phyloP scores from a whole-genome alignment of 1,140 invertebrate genomes.

The Drosophila malerkotliana region DNA sequence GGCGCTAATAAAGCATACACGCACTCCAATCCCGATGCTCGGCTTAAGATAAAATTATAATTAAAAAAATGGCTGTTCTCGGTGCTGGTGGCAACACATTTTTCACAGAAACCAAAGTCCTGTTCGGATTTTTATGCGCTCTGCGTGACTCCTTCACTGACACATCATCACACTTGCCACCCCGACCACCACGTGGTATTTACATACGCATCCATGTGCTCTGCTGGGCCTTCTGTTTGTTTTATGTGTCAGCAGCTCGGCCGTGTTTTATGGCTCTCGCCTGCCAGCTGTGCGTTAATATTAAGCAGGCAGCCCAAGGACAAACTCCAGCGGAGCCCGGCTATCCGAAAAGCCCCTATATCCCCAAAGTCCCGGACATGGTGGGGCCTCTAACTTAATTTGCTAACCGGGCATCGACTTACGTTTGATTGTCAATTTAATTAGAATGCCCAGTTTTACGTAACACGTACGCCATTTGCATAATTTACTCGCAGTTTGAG shows the following conservation, averaged over 20 bases:
- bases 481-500: conserved; percentile 31
- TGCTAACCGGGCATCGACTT: conserved; percentile 31
- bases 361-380: conserved; percentile 13
- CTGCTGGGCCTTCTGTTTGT: conserved; percentile 15
- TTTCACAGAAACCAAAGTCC: conserved; percentile 58
- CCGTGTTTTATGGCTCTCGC: conserved; percentile 60
- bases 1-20: conserved; percentile 62
- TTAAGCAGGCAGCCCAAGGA: conserved; percentile 41
- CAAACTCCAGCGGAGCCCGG: conserved; percentile 3
- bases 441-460: conserved; percentile 41
- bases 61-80: conserved; percentile 70
- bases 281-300: conserved; percentile 57
- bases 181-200: background rate
- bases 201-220: conserved; percentile 27
- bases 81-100: conserved; percentile 49
- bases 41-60: conserved; percentile 75
- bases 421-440: conserved; percentile 53
- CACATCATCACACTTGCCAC: conserved; percentile 42
- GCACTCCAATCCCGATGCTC: conserved; percentile 46
- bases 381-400: conserved; percentile 33
- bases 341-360: conserved; percentile 14
- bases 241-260: conserved; percentile 45
- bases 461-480: conserved; percentile 46
- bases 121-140: conserved; percentile 71
- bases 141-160: conserved; percentile 64